A percentile compares a stretch with the other conserved stretches of the same genome.
phyloP scores from a whole-genome alignment of 2,797 vertebrate genomes.

The Sylvilagus floridanus region DNA sequence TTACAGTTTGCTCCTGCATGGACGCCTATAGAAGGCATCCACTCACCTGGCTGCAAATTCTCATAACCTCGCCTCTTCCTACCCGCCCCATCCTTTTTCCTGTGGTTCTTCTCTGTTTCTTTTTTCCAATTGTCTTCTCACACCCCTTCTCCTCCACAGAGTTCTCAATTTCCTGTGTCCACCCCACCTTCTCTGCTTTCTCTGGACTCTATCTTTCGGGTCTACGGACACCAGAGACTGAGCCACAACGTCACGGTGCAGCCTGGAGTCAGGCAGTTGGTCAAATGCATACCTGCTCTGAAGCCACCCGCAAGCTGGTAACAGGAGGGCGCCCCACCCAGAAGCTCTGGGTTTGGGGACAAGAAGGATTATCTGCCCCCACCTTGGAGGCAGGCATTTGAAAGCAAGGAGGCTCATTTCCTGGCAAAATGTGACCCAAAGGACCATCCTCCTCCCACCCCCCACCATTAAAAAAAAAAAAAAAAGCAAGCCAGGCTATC shows the following conservation, averaged over 20 bases:
- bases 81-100: not conserved
- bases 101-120: not conserved
- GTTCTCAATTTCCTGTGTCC: not conserved
- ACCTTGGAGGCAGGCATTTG: conserved; percentile 12
- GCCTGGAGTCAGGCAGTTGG: not conserved
- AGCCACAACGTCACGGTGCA: not conserved
- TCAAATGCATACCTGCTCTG: not conserved
- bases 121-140: not conserved
- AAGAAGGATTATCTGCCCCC: conserved; percentile 46
- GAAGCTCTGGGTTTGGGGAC: not conserved
- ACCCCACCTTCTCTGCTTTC: not conserved
- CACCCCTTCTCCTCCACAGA: not conserved
- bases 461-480: not conserved
- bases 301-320: not conserved
- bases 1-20: not conserved
- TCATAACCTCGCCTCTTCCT: not conserved
- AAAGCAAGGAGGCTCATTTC: conserved; percentile 73
- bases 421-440: conserved; percentile 76
- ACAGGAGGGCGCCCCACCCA: not conserved
- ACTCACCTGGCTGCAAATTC: not conserved
- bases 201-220: not conserved
- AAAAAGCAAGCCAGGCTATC: conserved; percentile 49
- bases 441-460: conserved; percentile 52
- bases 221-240: not conserved
- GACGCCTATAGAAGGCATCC: not conserved